These are phyloP conservation scores for Silurus asotus DNA, from an alignment of 2,113 vertebrate genomes.

Conservation along the genomic window DNA sequence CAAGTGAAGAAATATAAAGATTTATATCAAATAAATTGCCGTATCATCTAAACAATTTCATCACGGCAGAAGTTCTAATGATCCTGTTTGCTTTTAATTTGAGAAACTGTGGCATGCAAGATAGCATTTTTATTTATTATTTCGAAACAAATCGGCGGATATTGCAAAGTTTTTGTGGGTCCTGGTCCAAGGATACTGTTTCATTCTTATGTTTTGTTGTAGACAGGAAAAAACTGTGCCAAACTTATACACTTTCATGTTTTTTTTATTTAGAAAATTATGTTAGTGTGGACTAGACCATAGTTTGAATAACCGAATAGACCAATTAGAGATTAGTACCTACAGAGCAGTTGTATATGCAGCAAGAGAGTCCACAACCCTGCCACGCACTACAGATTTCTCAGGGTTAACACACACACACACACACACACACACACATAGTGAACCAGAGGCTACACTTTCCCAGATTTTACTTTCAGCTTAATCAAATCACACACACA, in stretches of 20 bases:
- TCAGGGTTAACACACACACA: constrained; percentile 65
- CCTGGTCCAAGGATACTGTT: neutral
- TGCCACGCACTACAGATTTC: constrained; percentile 65
- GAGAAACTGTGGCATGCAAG: neutral
- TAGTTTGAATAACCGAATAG: neutral
- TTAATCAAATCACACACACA: neutral
- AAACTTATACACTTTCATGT: neutral
- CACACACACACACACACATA: constrained; percentile 41
- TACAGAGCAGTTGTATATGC: constrained; percentile 58
- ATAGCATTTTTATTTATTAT: neutral
- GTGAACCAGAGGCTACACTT: neutral
- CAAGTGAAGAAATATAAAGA: too few relatives aligned
- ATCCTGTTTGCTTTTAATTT: neutral
- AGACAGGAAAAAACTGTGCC: neutral
- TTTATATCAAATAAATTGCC: neutral
- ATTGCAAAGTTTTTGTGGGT: neutral
- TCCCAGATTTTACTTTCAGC: neutral
- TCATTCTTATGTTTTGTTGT: neutral
- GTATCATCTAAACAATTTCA: neutral
- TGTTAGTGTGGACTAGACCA: constrained; percentile 6
- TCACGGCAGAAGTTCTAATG: neutral
- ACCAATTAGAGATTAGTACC: constrained; percentile 45
- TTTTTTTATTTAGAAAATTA: neutral
- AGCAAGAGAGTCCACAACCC: constrained; percentile 62
- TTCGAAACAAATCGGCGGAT: neutral